phyloP scores from a whole-genome alignment of 2,888 invertebrate genomes.

The Onthophagus sagittarius region DNA sequence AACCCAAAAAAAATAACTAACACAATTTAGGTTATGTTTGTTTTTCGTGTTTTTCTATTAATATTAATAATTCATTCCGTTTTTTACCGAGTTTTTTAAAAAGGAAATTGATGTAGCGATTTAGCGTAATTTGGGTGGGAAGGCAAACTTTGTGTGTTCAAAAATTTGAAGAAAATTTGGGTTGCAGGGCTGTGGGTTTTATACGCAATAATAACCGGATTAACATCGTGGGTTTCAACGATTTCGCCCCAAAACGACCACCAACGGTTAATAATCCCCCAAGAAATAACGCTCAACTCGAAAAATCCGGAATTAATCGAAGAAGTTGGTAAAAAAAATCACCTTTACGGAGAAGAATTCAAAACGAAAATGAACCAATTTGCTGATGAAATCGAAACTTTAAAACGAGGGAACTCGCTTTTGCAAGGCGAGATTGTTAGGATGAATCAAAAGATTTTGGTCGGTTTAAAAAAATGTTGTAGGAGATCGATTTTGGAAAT shows the following conservation, averaged over 20 bases:
- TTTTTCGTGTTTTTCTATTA: no score
- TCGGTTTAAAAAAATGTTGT: slow-evolving; percentile 35
- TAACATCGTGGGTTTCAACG: neutral
- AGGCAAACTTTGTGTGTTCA: slow-evolving; percentile 30
- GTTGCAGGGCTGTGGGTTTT: slow-evolving; percentile 46
- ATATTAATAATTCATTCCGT: no score
- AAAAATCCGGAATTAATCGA: no score
- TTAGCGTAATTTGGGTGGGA: slow-evolving; percentile 33
- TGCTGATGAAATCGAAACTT: slow-evolving; percentile 51
- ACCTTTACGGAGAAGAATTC: slow-evolving; percentile 22
- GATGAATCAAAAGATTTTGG: slow-evolving; percentile 9
- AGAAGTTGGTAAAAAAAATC: no score
- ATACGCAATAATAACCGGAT: slow-evolving; percentile 26
- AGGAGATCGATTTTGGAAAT: slow-evolving; percentile 36
- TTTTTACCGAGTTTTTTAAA: no score
- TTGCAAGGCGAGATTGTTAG: slow-evolving; percentile 31
- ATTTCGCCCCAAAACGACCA: neutral
- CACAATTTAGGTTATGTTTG: no score
- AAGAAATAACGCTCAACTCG: neutral
- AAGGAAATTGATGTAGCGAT: no score
- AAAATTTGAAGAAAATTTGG: slow-evolving; percentile 30
- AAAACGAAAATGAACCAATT: slow-evolving; percentile 27
- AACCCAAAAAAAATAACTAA: no score
- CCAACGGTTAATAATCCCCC: neutral
- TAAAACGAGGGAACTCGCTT: slow-evolving; percentile 54